phyloP scores from a whole-genome alignment of 53 echinoderm and acorn worm species.

The Luidia sarsii region DNA sequence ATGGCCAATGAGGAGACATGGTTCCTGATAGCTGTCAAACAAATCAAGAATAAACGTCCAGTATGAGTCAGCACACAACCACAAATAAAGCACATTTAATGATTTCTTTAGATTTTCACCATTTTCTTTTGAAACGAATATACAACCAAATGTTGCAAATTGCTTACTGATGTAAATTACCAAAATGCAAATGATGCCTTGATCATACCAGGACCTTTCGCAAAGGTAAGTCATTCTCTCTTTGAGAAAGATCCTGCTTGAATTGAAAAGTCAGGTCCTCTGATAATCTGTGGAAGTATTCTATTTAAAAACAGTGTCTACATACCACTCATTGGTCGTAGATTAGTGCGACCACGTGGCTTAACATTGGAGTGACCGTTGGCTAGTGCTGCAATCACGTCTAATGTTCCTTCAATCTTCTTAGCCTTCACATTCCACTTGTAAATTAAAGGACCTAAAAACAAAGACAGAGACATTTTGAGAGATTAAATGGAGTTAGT shows the following conservation, averaged over 20 bases:
- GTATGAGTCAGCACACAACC: too few relatives aligned
- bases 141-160: not conserved
- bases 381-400: slow-evolving; percentile 63
- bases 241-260: too few relatives aligned
- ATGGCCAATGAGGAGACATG: slow-evolving; percentile 82
- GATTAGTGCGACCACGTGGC: slow-evolving; percentile 55
- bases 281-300: too few relatives aligned
- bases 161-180: too few relatives aligned
- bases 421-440: slow-evolving; percentile 78
- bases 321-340: slow-evolving; percentile 70
- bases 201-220: too few relatives aligned
- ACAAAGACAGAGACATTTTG: not conserved
- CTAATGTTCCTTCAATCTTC: slow-evolving; percentile 69
- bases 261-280: too few relatives aligned
- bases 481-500: too few relatives aligned
- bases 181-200: too few relatives aligned
- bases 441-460: slow-evolving; percentile 75
- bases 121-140: not conserved
- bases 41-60: too few relatives aligned
- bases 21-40: slow-evolving; percentile 64
- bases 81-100: too few relatives aligned
- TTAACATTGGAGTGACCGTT: slow-evolving; percentile 55
- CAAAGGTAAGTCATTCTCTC: too few relatives aligned
- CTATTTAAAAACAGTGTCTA: too few relatives aligned
- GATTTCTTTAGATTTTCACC: not conserved